phyloP scores from a whole-genome alignment of 1,140 invertebrate genomes.

The Nasonia longicornis region DNA sequence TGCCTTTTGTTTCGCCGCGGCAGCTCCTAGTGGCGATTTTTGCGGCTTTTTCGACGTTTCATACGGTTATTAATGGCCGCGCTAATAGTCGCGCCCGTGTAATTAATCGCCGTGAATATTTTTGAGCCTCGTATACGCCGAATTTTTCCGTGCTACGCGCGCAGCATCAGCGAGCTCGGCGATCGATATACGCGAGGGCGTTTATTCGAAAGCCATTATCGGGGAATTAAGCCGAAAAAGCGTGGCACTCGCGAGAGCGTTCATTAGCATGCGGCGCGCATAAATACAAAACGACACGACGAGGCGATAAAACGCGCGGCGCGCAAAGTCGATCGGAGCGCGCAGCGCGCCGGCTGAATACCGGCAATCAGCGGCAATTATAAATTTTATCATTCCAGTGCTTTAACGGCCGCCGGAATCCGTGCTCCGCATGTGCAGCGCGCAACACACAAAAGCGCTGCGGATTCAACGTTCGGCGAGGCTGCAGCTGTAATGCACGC shows the following conservation, averaged over 20 bases:
- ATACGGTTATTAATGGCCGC: conserved; percentile 31
- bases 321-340: conserved; percentile 30
- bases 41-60: background rate
- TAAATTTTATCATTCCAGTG: conserved; percentile 48
- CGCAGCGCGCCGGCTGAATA: conserved; percentile 29
- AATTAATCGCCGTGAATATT: background rate
- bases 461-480: background rate
- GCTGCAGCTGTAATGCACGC: conserved; percentile 23
- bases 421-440: background rate
- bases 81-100: background rate
- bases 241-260: conserved; percentile 43
- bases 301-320: conserved; percentile 45
- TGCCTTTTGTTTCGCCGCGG: conserved; percentile 46
- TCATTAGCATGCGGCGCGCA: conserved; percentile 50
- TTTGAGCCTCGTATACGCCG: background rate
- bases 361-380: conserved; percentile 52
- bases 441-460: background rate
- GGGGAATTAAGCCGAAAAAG: conserved; percentile 30
- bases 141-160: too few relatives aligned
- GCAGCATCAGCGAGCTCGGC: too few relatives aligned
- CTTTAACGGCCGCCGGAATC: conserved; percentile 15
- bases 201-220: conserved; percentile 6
- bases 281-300: conserved; percentile 43
- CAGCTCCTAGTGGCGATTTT: background rate
- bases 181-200: background rate